Conservation (phyloP, 1,140 invertebrate genomes). For the Nebria ingens region DNA sequence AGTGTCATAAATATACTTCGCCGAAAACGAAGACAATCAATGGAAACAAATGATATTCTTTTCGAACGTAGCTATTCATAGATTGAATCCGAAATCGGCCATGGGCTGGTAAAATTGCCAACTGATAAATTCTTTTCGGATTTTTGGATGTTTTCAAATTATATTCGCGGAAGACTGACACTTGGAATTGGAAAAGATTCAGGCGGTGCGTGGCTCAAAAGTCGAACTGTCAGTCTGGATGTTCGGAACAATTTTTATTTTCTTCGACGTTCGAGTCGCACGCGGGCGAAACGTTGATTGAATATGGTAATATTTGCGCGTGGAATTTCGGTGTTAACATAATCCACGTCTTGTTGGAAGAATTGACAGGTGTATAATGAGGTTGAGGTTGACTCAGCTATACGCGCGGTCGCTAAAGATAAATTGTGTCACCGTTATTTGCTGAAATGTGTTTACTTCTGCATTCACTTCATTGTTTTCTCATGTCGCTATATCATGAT, state of each 20-base stretch:
- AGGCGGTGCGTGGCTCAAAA: neutral
- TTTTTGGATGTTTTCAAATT: constrained; percentile 4
- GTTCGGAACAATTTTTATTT: constrained; percentile 3
- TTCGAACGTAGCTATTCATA: no score
- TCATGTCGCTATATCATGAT: neutral
- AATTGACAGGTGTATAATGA: constrained; percentile 4
- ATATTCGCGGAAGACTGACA: neutral
- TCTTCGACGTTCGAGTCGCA: no score
- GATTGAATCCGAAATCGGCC: no score
- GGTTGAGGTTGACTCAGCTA: neutral
- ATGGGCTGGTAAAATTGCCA: neutral
- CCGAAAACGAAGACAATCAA: no score
- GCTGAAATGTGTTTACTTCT: neutral
- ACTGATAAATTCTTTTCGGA: neutral
- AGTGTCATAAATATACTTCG: no score
- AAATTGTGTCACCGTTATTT: constrained; percentile 1
- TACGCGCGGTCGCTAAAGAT: no score
- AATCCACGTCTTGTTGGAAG: neutral
- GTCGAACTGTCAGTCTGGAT: constrained; percentile 3
- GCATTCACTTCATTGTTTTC: neutral
- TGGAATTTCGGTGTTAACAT: neutral
- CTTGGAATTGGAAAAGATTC: neutral
- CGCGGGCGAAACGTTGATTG: neutral
- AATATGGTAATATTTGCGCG: constrained; percentile 8
- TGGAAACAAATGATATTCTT: no score